Conservation (phyloP, 1,140 invertebrate genomes). For the Tetraneura akinire region DNA sequence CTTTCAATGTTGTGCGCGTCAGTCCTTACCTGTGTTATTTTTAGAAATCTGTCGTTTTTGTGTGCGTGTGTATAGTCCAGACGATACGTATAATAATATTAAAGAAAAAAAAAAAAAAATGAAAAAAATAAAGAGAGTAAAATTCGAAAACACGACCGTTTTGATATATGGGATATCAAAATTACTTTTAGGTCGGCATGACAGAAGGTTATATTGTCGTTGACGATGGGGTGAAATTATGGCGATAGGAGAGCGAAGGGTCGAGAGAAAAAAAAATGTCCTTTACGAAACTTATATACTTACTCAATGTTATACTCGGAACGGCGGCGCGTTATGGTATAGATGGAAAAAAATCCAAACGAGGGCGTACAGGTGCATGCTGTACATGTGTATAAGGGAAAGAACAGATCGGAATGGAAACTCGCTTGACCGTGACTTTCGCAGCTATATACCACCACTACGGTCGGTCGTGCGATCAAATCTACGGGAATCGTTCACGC, state of each 20-base stretch:
- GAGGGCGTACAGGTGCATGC: background rate
- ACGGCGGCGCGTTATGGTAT: background rate
- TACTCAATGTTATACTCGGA: background rate
- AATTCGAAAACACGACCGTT: background rate
- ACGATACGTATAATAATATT: too few species aligned
- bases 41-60: too few species aligned
- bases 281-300: background rate
- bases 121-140: too few species aligned
- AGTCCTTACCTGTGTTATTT: too few species aligned
- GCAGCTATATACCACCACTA: too few species aligned
- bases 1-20: too few species aligned
- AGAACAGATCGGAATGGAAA: background rate
- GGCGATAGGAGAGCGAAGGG: background rate
- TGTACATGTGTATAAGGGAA: too few species aligned
- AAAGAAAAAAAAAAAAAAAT: background rate
- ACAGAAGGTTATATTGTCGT: background rate
- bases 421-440: conserved; percentile 27
- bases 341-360: background rate
- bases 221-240: too few species aligned
- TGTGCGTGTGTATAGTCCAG: background rate
- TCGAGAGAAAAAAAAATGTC: background rate
- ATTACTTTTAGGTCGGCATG: background rate
- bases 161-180: conserved; percentile 5
- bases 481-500: conserved; percentile 22
- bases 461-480: background rate